phyloP scores from a whole-genome alignment of 1,140 invertebrate species.

The Melitaea cinxia region DNA sequence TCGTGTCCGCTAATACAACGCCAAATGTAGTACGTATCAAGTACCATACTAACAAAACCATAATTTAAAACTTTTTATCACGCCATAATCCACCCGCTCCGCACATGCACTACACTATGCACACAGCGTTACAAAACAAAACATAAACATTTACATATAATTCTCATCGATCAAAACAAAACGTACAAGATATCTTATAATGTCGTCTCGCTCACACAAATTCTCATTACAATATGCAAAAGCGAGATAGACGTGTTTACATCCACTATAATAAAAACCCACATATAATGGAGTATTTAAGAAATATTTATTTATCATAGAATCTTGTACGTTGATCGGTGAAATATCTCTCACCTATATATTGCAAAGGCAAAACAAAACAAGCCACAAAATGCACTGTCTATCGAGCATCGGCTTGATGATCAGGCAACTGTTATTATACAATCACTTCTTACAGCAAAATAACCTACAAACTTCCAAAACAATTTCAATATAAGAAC shows the following conservation, averaged over 20 bases:
- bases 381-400: conserved; percentile 45
- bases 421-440: background rate
- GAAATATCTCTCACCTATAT: background rate
- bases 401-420: conserved; percentile 15
- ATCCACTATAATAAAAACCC: no score
- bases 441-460: background rate
- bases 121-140: conserved; percentile 67
- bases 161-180: conserved; percentile 20
- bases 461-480: background rate
- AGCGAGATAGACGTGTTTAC: no score
- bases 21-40: no score
- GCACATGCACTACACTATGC: conserved; percentile 78
- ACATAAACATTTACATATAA: conserved; percentile 49
- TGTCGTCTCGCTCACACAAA: background rate
- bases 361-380: conserved; percentile 41
- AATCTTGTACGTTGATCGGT: conserved; percentile 1
- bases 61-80: no score
- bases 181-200: conserved; percentile 9
- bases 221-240: background rate
- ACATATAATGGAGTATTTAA: no score
- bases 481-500: no score
- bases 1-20: no score
- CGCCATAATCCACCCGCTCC: conserved; percentile 37
- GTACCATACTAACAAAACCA: no score
- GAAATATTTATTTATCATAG: no score